These are phyloP conservation scores for Peribatodes rhomboidaria DNA, from an alignment of 2,888 invertebrate species.

Conservation along the genomic window DNA sequence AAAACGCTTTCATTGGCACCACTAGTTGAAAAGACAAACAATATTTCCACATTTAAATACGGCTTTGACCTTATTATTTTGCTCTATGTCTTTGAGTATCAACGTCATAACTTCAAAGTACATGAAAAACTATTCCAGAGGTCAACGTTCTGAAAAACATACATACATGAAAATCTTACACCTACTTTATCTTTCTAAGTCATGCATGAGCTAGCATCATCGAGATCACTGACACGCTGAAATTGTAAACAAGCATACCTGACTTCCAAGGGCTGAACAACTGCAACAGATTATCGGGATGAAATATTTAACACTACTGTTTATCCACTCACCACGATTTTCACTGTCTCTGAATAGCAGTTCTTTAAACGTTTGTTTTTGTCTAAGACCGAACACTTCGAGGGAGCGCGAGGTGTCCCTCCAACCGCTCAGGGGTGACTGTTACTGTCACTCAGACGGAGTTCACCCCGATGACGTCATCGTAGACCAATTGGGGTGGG, in stretches of 20 bases:
- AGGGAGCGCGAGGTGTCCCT: conserved; percentile 68
- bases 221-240: conserved; percentile 65
- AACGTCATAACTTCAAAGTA: conserved; percentile 14
- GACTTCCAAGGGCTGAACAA: conserved; percentile 42
- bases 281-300: conserved; percentile 40
- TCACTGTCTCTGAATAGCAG: conserved; percentile 60
- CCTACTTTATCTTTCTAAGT: conserved; percentile 49
- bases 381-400: conserved; percentile 51
- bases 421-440: conserved; percentile 80
- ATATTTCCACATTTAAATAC: too few relatives aligned
- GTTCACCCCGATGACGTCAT: conserved; percentile 86
- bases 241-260: conserved; percentile 71
- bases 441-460: conserved; percentile 81
- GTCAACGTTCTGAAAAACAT: conserved; percentile 19
- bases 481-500: conserved; percentile 83
- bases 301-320: conserved; percentile 43
- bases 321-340: conserved; percentile 60
- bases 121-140: conserved; percentile 23
- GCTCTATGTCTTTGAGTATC: background rate
- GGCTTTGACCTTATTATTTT: background rate
- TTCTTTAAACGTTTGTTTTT: conserved; percentile 75
- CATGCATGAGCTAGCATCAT: conserved; percentile 68
- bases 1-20: too few relatives aligned
- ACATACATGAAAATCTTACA: conserved; percentile 26
- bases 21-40: too few relatives aligned